A percentile compares a stretch with the other conserved stretches of the same genome.
Conservation (phyloP, 2,113 vertebrate species). For the Rafetus swinhoei region DNA sequence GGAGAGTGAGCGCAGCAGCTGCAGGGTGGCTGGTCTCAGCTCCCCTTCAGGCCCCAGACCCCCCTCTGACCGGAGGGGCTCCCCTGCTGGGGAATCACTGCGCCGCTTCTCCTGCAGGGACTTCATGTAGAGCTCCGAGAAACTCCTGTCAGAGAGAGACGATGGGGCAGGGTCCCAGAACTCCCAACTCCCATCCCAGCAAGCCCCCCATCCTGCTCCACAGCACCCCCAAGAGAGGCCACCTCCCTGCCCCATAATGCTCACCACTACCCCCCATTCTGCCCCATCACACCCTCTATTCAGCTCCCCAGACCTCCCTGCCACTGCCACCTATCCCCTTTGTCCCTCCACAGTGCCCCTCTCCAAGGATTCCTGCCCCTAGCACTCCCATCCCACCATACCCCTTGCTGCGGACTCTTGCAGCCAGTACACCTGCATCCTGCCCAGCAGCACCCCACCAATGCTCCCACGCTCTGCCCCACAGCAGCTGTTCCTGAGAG, state of each 20-base stretch:
- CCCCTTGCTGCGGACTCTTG: not conserved
- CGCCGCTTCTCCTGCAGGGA: constrained; percentile 89
- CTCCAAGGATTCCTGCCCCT: not conserved
- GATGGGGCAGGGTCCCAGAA: not conserved
- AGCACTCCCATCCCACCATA: not conserved
- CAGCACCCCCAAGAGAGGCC: too few species aligned
- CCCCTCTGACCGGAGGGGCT: constrained; percentile 37
- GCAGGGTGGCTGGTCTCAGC: constrained; percentile 19
- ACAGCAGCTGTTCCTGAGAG: not conserved
- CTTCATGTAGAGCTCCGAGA: constrained; percentile 90
- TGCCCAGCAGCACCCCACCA: not conserved
- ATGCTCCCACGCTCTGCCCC: not conserved
- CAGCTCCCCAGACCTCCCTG: not conserved
- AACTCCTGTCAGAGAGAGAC: constrained; percentile 79
- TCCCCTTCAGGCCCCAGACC: not conserved
- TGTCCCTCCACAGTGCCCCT: not conserved
- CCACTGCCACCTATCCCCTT: not conserved
- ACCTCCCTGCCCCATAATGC: not conserved
- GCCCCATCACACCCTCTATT: not conserved
- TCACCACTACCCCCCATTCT: not conserved
- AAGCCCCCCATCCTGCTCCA: not conserved
- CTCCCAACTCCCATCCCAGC: not conserved
- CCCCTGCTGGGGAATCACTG: constrained; percentile 76
- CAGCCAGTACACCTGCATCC: not conserved
- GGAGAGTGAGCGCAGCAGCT: constrained; percentile 75